Base-by-base conservation (phyloP, 2,888 invertebrate genomes). In the Galerucella calmariensis region DNA sequence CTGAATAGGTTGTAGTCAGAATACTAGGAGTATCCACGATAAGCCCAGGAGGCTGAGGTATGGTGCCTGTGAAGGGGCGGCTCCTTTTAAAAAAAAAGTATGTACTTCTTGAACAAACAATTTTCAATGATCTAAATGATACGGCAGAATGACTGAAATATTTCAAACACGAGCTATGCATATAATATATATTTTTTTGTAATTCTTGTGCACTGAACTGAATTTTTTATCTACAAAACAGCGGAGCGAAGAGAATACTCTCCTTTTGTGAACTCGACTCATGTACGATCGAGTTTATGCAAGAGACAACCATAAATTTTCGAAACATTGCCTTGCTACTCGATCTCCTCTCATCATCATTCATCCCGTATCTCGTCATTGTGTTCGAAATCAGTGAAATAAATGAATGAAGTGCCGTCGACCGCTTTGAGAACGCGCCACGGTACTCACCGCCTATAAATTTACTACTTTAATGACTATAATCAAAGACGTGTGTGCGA, bases 371-470 rank as follows among this genome's bases (percentile, higher is more conserved):
- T 69, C 67, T 72, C 72, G 63, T 74, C 76, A 69, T 74, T 74
- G 71, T 69, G 59, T 71, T 73, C 63, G 67, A 67, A 70, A 73
- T 71, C 69, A 66, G 65, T 65, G 67, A 71, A 76, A 69, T 69
- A 73, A 76, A 74, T 74, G 73, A 76, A 76, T 72, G 73, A 76
- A 73, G 68, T 73, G 73, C 71, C 62, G 73, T 74, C 61, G 72
- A 73, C 68, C 62, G 67, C 61, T 59, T 61, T 56, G 61, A 70
- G 70, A 70, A 70, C 62, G 63, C 70, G 65, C 70, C 70, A 71
- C 70, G 70, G 65, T 71, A 71, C 65, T 61, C 70, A 62, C 62
- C 72, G 62, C 56, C 68, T 62, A 73, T 73, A 73, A 73, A 73
- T 73, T 73, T 67, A 48, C 67, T 51, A 68, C 72, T 62, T 73